Conservation (phyloP, 2,888 invertebrate genomes). For the Agriopis leucophaearia region DNA sequence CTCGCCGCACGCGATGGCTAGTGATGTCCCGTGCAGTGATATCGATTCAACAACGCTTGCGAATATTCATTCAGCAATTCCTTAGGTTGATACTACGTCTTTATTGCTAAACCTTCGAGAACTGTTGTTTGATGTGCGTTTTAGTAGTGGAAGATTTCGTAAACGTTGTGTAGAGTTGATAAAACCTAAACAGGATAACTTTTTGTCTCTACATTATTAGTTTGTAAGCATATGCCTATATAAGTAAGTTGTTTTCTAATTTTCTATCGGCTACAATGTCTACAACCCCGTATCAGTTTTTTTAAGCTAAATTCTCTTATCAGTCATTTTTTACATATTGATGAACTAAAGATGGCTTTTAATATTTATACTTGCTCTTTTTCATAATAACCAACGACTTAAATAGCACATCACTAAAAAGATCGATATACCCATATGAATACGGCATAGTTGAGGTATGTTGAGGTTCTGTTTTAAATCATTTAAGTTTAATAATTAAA, state of each 20-base stretch:
- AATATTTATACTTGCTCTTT: too few relatives aligned
- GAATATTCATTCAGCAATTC: constrained; percentile 50
- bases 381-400: constrained; percentile 12
- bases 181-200: not conserved
- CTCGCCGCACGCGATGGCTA: constrained; percentile 75
- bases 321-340: too few relatives aligned
- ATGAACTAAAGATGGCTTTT: too few relatives aligned
- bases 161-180: not conserved
- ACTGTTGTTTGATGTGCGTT: not conserved
- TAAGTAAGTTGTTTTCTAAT: too few relatives aligned
- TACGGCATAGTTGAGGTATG: constrained; percentile 43
- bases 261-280: too few relatives aligned
- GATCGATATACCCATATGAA: constrained; percentile 52
- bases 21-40: constrained; percentile 68
- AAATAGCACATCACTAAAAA: constrained; percentile 47
- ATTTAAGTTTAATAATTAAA: constrained; percentile 34
- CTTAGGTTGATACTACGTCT: constrained; percentile 39
- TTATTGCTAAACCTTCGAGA: constrained; percentile 35
- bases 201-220: not conserved
- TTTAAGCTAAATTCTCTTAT: too few relatives aligned
- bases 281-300: too few relatives aligned
- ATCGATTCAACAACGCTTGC: constrained; percentile 72
- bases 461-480: constrained; percentile 34
- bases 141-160: constrained; percentile 4
- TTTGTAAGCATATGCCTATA: too few relatives aligned